Conservation (phyloP, 1,140 invertebrate genomes). For the Drosophila funebris region DNA sequence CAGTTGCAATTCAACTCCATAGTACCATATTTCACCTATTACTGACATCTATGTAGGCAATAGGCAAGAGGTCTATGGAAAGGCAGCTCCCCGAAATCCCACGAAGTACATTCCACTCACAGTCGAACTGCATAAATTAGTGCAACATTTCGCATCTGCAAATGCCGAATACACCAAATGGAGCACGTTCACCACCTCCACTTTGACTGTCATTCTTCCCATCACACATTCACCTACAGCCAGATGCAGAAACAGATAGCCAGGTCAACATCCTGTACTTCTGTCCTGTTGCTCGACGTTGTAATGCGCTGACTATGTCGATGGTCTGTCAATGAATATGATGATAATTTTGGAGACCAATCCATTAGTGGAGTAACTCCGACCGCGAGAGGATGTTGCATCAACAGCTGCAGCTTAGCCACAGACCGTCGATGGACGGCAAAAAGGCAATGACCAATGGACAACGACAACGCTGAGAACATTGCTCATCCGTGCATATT, state of each 20-base stretch:
- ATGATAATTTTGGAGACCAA: conserved; percentile 24
- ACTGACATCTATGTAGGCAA: not conserved
- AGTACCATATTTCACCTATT: not conserved
- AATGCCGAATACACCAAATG: conserved; percentile 66
- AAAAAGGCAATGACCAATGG: not conserved
- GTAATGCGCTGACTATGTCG: conserved; percentile 20
- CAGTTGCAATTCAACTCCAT: not conserved
- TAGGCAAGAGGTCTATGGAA: not conserved
- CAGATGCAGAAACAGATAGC: not conserved
- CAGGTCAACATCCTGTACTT: conserved; percentile 24
- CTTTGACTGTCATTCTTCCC: not conserved
- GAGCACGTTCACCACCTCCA: conserved; percentile 58
- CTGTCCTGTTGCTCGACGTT: conserved; percentile 6
- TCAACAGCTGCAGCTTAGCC: conserved; percentile 35
- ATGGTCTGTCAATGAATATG: conserved; percentile 25
- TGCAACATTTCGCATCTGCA: conserved; percentile 54
- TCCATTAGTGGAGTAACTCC: conserved; percentile 1
- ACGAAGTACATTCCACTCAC: conserved; percentile 44
- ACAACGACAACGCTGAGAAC: conserved; percentile 1
- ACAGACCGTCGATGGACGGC: conserved; percentile 28
- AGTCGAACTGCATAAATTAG: conserved; percentile 49
- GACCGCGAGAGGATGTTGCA: not conserved
- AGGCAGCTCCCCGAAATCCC: conserved; percentile 40
- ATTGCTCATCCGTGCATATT: conserved; percentile 44
- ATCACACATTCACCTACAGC: not conserved